Conservation (phyloP, 2,888 invertebrate genomes). For the Apamea anceps region DNA sequence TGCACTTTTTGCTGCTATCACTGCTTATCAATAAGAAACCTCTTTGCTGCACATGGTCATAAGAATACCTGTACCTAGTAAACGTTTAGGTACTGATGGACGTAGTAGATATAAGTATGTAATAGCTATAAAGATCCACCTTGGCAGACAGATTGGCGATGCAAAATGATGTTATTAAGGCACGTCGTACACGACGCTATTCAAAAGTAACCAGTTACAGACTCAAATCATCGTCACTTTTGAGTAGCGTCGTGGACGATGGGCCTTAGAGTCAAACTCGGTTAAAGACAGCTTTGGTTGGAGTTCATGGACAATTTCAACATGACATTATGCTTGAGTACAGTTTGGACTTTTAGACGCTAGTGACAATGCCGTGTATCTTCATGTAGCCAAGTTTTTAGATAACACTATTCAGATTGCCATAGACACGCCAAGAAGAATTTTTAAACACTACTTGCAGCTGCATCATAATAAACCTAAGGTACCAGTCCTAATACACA, state of each 20-base stretch:
- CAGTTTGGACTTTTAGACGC: neutral
- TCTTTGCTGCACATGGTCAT: neutral
- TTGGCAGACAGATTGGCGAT: neutral
- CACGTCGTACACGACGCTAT: no score
- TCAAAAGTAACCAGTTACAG: neutral
- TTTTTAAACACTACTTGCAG: neutral
- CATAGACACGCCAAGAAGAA: neutral
- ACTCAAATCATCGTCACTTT: neutral
- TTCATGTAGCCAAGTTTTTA: neutral
- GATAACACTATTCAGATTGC: neutral
- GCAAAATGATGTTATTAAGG: neutral
- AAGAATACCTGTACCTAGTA: neutral
- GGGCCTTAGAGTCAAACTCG: neutral
- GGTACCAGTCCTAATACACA: neutral
- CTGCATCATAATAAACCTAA: neutral
- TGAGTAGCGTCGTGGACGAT: neutral
- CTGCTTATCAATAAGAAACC: constrained; percentile 7
- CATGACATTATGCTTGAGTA: neutral
- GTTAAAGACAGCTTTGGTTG: neutral
- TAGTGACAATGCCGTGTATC: neutral
- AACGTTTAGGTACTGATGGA: neutral
- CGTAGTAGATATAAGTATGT: neutral
- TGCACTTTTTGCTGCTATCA: neutral
- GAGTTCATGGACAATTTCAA: neutral
- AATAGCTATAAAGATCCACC: neutral